Percentiles rank a stretch among this genome's conserved stretches.
Conservation (phyloP, 2,888 invertebrate genomes). For the Oeneis ivallda region DNA sequence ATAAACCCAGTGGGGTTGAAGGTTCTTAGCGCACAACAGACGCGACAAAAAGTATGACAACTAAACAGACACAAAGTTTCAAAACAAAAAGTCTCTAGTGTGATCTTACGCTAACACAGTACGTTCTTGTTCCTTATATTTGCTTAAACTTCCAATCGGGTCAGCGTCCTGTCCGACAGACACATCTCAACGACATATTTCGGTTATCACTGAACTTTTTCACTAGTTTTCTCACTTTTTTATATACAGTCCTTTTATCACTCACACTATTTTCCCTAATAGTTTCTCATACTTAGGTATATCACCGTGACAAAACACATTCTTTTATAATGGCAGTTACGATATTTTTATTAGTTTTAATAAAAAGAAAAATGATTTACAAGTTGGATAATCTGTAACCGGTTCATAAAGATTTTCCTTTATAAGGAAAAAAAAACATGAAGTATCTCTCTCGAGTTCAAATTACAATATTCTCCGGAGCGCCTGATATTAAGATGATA, state of each 20-base stretch:
- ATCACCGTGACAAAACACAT: slow-evolving; percentile 29
- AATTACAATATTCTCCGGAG: slow-evolving; percentile 9
- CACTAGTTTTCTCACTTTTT: slow-evolving; percentile 44
- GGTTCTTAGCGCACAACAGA: background rate
- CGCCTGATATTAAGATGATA: slow-evolving; percentile 29
- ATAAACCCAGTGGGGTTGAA: background rate
- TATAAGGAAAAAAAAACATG: slow-evolving; percentile 2
- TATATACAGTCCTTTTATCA: slow-evolving; percentile 34
- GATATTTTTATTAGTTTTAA: slow-evolving; percentile 46
- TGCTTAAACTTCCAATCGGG: slow-evolving; percentile 53
- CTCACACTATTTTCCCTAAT: background rate
- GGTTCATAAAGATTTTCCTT: slow-evolving; percentile 17
- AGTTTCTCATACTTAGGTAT: background rate
- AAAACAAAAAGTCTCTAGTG: background rate
- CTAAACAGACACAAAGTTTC: slow-evolving; percentile 4
- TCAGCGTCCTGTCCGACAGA: slow-evolving; percentile 77
- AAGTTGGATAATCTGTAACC: slow-evolving; percentile 7
- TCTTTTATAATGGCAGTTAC: slow-evolving; percentile 47
- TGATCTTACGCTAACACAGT: slow-evolving; percentile 2
- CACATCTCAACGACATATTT: slow-evolving; percentile 63
- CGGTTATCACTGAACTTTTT: slow-evolving; percentile 47
- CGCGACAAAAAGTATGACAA: background rate
- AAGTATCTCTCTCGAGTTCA: slow-evolving; percentile 4
- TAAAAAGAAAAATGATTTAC: background rate
- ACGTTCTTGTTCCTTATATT: slow-evolving; percentile 47